Base-by-base conservation (phyloP, 2,888 invertebrate genomes). In the Sinhomidia bicolor region DNA sequence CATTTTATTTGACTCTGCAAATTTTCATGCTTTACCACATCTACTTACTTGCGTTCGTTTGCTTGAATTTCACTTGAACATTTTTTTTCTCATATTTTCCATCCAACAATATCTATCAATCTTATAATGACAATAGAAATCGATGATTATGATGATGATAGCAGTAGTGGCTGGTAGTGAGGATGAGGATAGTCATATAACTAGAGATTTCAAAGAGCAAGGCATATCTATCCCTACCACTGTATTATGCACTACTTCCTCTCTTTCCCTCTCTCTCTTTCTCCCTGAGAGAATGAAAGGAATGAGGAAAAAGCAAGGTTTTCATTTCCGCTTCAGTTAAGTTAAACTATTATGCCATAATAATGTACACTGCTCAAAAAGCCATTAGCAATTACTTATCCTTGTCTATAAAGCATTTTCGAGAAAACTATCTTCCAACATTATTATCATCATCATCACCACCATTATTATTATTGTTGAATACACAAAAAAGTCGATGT, bases 111-210 rank as follows among this genome's bases (percentile, higher is more conserved):
- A 57, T 82, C 57, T 60, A 88, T 88, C 82, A 88, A 88, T 82
- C 88, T 78, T 47, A 74, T 74, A 88, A 76, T 82, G 82, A 81
- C 82, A 88, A 82, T 78, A 78, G 71, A 17, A 88, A 82, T 82
- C 32, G 65, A 82, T 57, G 65, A 44, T 29, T 6, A 57, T 54
- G 82, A 44, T 80, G 65, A 68, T 17, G 68, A 51, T 47, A 47
- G 14, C n/a, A n/a, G n/a, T n/a, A n/a, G n/a, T n/a, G n/a, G n/a
- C n/a, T n/a, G n/a, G n/a, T n/a, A n/a, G n/a, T n/a, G n/a, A n/a
- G n/a, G n/a, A n/a, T n/a, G n/a, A n/a, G n/a, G n/a, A n/a, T n/a
- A n/a, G n/a, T n/a, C n/a, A n/a, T n/a, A n/a, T n/a, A n/a, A n/a
- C n/a, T n/a, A n/a, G n/a, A n/a, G n/a, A n/a, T n/a, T n/a, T n/a